Percentiles rank a stretch among this genome's conserved stretches.
Evolutionary conservation across 1,140 invertebrate genomes (phyloP).

Genomic region (Campoletis sonorensis): DNA sequence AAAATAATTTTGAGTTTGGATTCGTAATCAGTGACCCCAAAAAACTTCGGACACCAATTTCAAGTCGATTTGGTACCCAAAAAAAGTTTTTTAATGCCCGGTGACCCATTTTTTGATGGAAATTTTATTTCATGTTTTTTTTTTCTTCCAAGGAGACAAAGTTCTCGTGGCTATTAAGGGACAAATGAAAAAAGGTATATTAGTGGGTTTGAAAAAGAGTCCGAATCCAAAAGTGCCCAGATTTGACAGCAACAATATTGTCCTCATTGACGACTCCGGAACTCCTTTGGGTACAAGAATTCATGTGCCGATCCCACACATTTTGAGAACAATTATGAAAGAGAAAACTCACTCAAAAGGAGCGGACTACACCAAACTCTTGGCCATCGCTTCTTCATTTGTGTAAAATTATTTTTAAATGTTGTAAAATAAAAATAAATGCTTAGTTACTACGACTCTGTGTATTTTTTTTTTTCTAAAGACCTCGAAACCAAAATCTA

Average conservation of each 20-base stretch:
- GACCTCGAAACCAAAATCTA: no score
- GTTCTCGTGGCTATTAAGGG: slow-evolving; percentile 97
- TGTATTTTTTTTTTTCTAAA: not conserved
- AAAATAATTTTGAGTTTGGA: no score
- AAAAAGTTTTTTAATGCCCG: no score
- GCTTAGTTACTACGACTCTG: slow-evolving; percentile 10
- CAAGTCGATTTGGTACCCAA: no score
- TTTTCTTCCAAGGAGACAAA: slow-evolving; percentile 83
- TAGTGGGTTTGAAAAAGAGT: slow-evolving; percentile 94
- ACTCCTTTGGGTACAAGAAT: slow-evolving; percentile 95
- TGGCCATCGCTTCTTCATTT: slow-evolving; percentile 95
- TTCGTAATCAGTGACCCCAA: no score
- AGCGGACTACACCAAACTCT: slow-evolving; percentile 95
- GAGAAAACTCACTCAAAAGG: slow-evolving; percentile 89
- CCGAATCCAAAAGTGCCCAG: slow-evolving; percentile 91
- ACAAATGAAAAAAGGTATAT: slow-evolving; percentile 96
- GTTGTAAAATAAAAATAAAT: slow-evolving; percentile 37
- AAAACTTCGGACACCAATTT: no score
- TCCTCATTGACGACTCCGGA: slow-evolving; percentile 96
- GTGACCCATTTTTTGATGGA: no score
- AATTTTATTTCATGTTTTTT: not conserved
- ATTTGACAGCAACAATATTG: slow-evolving; percentile 98
- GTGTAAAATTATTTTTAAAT: slow-evolving; percentile 79
- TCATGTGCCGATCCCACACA: slow-evolving; percentile 94
- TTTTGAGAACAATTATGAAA: slow-evolving; percentile 91